These are phyloP conservation scores for Phylloscopus trochilus DNA, from an alignment of 2,113 vertebrate genomes.

Conservation along the genomic window DNA sequence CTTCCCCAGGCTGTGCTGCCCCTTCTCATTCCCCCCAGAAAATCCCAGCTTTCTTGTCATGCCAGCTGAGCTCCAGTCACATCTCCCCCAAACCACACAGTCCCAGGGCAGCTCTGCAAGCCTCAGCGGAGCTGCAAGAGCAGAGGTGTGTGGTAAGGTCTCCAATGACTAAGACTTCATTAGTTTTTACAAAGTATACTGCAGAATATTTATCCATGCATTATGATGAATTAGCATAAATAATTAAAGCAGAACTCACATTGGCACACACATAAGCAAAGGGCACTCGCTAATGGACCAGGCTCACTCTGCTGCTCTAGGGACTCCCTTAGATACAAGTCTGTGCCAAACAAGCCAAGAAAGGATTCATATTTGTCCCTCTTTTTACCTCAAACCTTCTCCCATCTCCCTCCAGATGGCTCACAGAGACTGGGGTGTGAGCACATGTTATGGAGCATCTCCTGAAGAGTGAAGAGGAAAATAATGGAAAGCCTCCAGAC, in stretches of 20 bases:
- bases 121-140: background rate
- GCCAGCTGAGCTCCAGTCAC: rapidly evolving
- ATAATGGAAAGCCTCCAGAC: background rate
- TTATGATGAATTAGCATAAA: constrained; percentile 58
- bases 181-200: constrained; percentile 61
- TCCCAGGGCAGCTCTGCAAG: rapidly evolving
- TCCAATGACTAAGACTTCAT: constrained; percentile 61
- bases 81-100: background rate
- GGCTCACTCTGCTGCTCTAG: background rate
- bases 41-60: rapidly evolving
- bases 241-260: constrained; percentile 48
- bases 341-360: background rate
- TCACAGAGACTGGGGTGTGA: background rate
- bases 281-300: constrained; percentile 38
- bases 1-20: background rate
- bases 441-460: background rate
- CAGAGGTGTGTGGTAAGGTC: constrained; percentile 28
- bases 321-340: background rate
- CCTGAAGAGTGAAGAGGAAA: background rate
- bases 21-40: background rate
- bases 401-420: background rate
- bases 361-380: background rate
- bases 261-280: background rate
- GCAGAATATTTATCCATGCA: constrained; percentile 47
- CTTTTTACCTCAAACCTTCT: background rate